Evolutionary conservation across 2,888 invertebrate genomes (phyloP), one percentile per base, ranked within the genome.

Genomic region (Tetragnatha montana): DNA sequence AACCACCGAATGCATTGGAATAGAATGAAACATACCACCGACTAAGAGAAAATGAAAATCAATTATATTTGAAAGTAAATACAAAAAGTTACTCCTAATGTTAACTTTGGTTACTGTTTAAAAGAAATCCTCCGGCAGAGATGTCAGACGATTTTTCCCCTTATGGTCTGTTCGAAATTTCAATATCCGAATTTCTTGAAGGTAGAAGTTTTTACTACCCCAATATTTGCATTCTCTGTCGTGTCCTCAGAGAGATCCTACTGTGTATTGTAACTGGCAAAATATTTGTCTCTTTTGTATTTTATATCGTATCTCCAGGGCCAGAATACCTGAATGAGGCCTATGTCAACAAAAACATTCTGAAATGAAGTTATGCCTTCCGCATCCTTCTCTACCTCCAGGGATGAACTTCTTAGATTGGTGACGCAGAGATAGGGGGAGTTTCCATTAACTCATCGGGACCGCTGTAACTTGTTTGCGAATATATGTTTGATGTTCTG

Each of bases 211-310:
- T 87, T 81, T 81, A 81, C 50, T 75, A 19, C 69, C 73, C 49
- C 68, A 87, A 80, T 75, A 87, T 81, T 87, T 87, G 75, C 73
- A 75, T 87, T 69, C 19, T 85, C 35, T 60, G 50, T 51, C 14
- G 69, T 14, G 10, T 60, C 49, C 49, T 81, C 19, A 71, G 79
- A 71, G 71, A 21, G 68, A 68, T 47, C 68, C 60, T n/a, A 19
- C 69, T 14, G 50, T 49, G 75, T 49, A 75, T 81, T 87, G 81
- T 68, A 80, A 49, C 35, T 60, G 14, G 60, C 70, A 82, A 87
- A 87, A 87, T 87, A 87, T 87, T 87, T 81, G 87, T 87, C 71
- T 81, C 70, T 51, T 87, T 87, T 81, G 76, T 87, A 51, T 81
- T 81, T 87, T 87, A 21, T 75, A 71, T 47, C 47, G 60, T 50